A percentile compares a stretch with the other conserved stretches of the same genome.
Conservation (phyloP, 2,113 vertebrate genomes). For the Heloderma charlesbogerti region DNA sequence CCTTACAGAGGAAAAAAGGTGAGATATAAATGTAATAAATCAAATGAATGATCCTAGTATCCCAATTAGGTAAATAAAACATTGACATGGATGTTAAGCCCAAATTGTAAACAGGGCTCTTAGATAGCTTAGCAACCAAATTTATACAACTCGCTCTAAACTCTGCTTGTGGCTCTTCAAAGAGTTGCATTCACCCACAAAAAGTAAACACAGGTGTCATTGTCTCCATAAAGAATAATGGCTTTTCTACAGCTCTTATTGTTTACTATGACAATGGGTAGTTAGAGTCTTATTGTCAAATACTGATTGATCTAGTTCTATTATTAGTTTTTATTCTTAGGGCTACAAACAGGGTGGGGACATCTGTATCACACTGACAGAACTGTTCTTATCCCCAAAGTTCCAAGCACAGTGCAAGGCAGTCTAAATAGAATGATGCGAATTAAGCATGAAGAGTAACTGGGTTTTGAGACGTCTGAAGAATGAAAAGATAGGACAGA, state of each 20-base stretch:
- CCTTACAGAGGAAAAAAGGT: no score
- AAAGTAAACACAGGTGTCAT: background rate
- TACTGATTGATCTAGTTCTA: background rate
- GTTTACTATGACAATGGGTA: constrained; percentile 2
- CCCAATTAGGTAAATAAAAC: no score
- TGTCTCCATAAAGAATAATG: background rate
- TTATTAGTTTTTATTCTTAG: constrained; percentile 18
- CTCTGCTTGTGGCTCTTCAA: background rate
- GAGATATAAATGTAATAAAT: no score
- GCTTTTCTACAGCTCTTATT: background rate
- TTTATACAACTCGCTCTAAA: background rate
- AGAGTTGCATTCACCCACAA: background rate
- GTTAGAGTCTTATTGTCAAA: background rate
- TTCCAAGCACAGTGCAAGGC: background rate
- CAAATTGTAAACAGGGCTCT: constrained; percentile 22
- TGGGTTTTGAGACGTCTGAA: background rate
- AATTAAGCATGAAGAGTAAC: background rate
- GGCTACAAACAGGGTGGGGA: background rate
- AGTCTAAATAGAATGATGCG: background rate
- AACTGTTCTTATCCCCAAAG: constrained; percentile 24
- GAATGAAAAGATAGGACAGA: background rate
- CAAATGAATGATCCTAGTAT: background rate
- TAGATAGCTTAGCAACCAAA: background rate
- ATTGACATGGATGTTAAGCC: background rate
- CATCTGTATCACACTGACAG: constrained; percentile 4